Evolutionary conservation across 2,797 vertebrate species (phyloP), one percentile per base, ranked within the genome.

Genomic region (Acrossocheilus wenchowensis): DNA sequence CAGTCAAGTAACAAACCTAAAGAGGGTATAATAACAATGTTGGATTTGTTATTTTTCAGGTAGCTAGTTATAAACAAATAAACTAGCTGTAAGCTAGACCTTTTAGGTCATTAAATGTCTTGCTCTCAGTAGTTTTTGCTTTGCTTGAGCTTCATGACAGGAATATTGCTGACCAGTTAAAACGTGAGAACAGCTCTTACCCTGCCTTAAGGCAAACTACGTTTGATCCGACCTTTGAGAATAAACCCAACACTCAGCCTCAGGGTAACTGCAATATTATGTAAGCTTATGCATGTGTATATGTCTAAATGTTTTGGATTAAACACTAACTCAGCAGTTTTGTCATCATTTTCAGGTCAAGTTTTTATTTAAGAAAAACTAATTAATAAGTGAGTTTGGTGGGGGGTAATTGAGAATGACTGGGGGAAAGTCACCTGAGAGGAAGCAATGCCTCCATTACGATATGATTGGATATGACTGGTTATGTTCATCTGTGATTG

Each of bases 141-240:
- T 26, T 1, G 0, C 41, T 39, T 78, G 34, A 21, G 45, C 14
- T 68, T 50, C 57, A 54, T 43, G 11, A 30, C 36, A 52, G 39
- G 48, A 71, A 45, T 57, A 71, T 43, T 78, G 83, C 75, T 79
- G 83, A 79, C 83, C 75, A 57, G 39, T 60, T 19, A 71, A 11
- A 85, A 54, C 30, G 17, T 45, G 26, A 78, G 66, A 57, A 57
- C 64, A 50, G 21, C 14, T 34, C 64, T 71, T 34, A 39, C n/a
- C 36, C 75, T 54, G 75, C 75, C 83, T 85, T 57, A 71, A 79
- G 83, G 83, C 75, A 85, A 85, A 60, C 64, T 66, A 36, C 4
- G 7, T 60, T 79, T 85, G 83, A 79, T 85, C 50, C 5, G 11
- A 26, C 75, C 75, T 71, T 78, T 85, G 39, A 85, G 64, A 79